Base-by-base conservation (phyloP, 2,797 vertebrate genomes). In the Neostethus bicornis region DNA sequence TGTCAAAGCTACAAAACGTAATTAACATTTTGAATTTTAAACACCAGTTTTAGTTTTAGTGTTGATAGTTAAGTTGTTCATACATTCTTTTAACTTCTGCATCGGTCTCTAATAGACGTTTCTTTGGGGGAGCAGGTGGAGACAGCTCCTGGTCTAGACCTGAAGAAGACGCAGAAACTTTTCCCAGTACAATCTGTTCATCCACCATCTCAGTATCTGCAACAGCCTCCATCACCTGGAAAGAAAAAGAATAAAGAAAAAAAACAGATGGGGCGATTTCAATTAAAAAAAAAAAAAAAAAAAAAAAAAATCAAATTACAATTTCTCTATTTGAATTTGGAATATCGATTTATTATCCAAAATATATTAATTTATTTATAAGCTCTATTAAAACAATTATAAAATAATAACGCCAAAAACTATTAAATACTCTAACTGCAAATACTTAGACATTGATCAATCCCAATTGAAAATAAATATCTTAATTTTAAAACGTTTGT, bases 141-240 rank as follows among this genome's bases (percentile, higher is more conserved):
- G 91, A 88, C 19, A 94, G 41, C 12, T 97, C 94, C 61, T 93
- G 91, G 72, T 92, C 88, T 1, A 35, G 14, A 3, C 35, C 17
- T 0, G 65, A 72, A 31, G 66, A 87, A 54, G 83, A 82, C 26
- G 84, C 5, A 0, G 60, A 23, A 2, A 53, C 34, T 0, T 87
- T 80, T 75, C 93, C 94, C 47, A 85, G 77, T 35, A 89, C 66
- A 5, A 90, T 73, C 60, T 79, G 90, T 56, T 92, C 92, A 24
- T 92, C 90, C 65, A 88, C 59, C 45, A 93, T 84, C 20, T 93
- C 94, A 51, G 93, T 29, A 0, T 91, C 91, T 5, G 92, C 89
- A 26, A 95, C 91, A 17, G 94, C 93, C 73, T 94, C 92, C 77
- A 95, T 94, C 45, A 98, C 94, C 97, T 99, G 66, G 4, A 47